Conservation (phyloP, 2,797 vertebrate species). For the Sphaeramia orbicularis region DNA sequence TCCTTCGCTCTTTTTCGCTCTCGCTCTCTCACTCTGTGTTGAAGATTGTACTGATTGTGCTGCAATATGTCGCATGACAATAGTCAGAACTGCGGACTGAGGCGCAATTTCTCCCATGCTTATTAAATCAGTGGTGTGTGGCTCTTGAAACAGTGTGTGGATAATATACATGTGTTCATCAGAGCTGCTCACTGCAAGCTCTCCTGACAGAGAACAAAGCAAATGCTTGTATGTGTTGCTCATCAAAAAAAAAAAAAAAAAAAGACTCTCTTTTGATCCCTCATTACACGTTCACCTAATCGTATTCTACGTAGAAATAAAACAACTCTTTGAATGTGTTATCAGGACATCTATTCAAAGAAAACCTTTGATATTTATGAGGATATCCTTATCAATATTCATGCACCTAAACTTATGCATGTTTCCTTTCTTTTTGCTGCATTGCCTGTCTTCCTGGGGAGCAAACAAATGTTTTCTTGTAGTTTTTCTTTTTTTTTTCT, state of each 20-base stretch:
- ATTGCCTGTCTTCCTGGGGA: slow-evolving; percentile 46
- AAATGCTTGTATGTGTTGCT: slow-evolving; percentile 51
- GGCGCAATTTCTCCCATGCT: slow-evolving; percentile 58
- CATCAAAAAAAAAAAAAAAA: slow-evolving; percentile 30
- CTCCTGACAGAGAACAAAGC: slow-evolving; percentile 71
- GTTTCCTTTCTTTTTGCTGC: slow-evolving; percentile 73
- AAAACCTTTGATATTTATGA: slow-evolving; percentile 85
- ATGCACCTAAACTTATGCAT: slow-evolving; percentile 73
- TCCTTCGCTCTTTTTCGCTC: slow-evolving; percentile 16
- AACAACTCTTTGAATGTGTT: slow-evolving; percentile 68
- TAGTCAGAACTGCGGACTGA: slow-evolving; percentile 65
- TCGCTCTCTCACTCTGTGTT: slow-evolving; percentile 49
- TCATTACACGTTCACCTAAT: slow-evolving; percentile 67
- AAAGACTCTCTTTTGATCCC: slow-evolving; percentile 73
- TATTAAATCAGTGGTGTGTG: slow-evolving; percentile 70
- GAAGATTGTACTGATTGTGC: slow-evolving; percentile 76
- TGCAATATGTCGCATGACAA: slow-evolving; percentile 83
- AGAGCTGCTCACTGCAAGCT: slow-evolving; percentile 48
- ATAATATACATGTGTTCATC: slow-evolving; percentile 50
- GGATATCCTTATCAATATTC: slow-evolving; percentile 74
- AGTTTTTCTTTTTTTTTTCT: background rate
- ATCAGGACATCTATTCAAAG: slow-evolving; percentile 73
- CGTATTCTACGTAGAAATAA: slow-evolving; percentile 53
- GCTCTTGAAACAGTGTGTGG: slow-evolving; percentile 36
- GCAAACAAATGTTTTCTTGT: slow-evolving; percentile 29